Conservation (phyloP, 1,140 invertebrate genomes). For the Cyclargus thomasi region DNA sequence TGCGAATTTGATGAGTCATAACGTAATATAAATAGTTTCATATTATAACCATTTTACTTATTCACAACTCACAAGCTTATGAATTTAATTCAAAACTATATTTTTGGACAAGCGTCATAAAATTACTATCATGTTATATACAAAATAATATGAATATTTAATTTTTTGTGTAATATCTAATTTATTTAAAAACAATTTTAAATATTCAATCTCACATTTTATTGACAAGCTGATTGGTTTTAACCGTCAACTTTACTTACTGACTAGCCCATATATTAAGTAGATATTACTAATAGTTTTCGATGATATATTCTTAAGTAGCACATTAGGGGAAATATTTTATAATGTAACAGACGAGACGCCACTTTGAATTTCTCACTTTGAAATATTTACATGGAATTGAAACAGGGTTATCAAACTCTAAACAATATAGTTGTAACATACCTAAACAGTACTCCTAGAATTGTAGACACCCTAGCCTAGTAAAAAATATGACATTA, state of each 20-base stretch:
- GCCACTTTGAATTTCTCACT: neutral
- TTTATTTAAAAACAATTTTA: neutral
- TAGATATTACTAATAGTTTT: constrained; percentile 8
- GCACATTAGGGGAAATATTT: constrained; percentile 11
- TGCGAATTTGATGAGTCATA: too few relatives aligned
- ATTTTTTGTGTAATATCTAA: constrained; percentile 4
- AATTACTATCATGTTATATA: constrained; percentile 1
- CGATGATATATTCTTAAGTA: constrained; percentile 13
- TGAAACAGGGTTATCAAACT: neutral
- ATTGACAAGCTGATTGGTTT: neutral
- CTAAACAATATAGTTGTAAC: neutral
- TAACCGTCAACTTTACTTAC: neutral
- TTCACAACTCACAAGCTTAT: constrained; percentile 5
- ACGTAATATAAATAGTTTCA: constrained; percentile 10
- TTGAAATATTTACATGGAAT: neutral
- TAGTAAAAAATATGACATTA: too few relatives aligned
- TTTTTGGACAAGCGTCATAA: constrained; percentile 4
- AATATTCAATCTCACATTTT: neutral
- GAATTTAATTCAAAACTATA: constrained; percentile 13
- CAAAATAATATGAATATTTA: neutral
- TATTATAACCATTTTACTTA: constrained; percentile 3
- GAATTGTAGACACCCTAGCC: too few relatives aligned
- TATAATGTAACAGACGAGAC: neutral
- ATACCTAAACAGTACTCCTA: too few relatives aligned
- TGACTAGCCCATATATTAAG: neutral